Percentiles rank a stretch among this genome's conserved stretches.
Conservation (phyloP, 2,797 vertebrate genomes). For the Rhinogobio ventralis region DNA sequence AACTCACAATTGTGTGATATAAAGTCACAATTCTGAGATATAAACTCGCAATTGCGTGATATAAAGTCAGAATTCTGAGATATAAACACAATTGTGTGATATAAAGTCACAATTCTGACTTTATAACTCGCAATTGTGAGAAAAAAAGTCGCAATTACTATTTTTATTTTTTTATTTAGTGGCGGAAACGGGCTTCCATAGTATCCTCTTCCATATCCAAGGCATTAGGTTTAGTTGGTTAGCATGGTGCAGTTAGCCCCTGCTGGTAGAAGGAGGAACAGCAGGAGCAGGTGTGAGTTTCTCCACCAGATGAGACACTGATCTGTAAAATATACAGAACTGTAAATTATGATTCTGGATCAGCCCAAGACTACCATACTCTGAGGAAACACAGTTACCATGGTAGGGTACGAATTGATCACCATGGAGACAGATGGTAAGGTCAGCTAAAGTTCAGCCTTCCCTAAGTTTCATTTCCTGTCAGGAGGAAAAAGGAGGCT, state of each 20-base stretch:
- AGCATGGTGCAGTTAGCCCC: background rate
- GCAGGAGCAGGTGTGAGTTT: background rate
- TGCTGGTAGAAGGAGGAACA: background rate
- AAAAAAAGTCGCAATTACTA: too few relatives aligned
- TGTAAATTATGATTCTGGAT: constrained; percentile 15
- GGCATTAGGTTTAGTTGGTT: background rate
- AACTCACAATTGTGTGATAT: too few relatives aligned
- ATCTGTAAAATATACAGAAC: background rate
- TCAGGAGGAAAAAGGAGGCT: constrained; percentile 31
- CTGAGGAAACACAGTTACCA: constrained; percentile 34
- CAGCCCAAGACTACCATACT: constrained; percentile 33
- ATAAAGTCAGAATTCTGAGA: too few relatives aligned
- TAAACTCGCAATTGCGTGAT: too few relatives aligned
- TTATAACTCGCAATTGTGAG: too few relatives aligned
- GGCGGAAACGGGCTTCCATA: too few relatives aligned
- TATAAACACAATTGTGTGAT: too few relatives aligned
- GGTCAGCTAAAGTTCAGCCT: constrained; percentile 57
- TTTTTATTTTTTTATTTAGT: too few relatives aligned
- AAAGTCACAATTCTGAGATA: too few relatives aligned
- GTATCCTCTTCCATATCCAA: background rate
- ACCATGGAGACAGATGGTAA: constrained; percentile 54
- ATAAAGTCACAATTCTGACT: too few relatives aligned
- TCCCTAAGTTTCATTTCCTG: constrained; percentile 52
- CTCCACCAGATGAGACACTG: background rate
- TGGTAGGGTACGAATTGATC: constrained; percentile 43